Evolutionary conservation across 2,113 vertebrate genomes (phyloP).

Genomic region (Alligator sinensis): DNA sequence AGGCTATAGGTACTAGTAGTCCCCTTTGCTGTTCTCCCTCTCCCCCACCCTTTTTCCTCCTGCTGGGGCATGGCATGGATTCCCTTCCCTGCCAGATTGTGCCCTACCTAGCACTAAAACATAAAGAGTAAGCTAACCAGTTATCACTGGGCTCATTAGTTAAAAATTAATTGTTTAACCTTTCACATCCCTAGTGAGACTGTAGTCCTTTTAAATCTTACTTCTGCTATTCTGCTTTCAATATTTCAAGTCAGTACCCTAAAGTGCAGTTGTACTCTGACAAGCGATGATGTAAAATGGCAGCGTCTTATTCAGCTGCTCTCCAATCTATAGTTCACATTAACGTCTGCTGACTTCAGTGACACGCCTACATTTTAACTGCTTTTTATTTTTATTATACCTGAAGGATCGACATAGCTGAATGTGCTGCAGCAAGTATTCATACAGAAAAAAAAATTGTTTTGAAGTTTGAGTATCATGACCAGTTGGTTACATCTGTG

Average conservation of each 20-base stretch:
- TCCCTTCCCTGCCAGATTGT: too few species aligned
- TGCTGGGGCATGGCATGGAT: too few species aligned
- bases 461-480: not conserved
- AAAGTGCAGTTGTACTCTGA: not conserved
- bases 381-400: not conserved
- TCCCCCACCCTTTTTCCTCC: too few species aligned
- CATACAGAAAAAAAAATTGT: not conserved
- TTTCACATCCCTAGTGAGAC: too few species aligned
- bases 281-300: not conserved
- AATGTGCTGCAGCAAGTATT: not conserved
- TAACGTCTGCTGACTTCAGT: not conserved
- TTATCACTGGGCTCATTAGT: too few species aligned
- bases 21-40: too few species aligned
- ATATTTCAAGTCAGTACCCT: not conserved
- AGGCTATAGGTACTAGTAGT: too few species aligned
- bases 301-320: not conserved
- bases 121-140: too few species aligned
- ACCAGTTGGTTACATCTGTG: not conserved
- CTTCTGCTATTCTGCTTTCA: not conserved
- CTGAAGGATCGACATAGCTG: not conserved
- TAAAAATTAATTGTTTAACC: too few species aligned
- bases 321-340: not conserved
- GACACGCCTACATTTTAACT: too few species aligned
- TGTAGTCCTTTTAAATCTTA: not conserved
- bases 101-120: too few species aligned